Evolutionary conservation across 1,140 invertebrate genomes (phyloP).

Genomic region (Penaeus chinensis): DNA sequence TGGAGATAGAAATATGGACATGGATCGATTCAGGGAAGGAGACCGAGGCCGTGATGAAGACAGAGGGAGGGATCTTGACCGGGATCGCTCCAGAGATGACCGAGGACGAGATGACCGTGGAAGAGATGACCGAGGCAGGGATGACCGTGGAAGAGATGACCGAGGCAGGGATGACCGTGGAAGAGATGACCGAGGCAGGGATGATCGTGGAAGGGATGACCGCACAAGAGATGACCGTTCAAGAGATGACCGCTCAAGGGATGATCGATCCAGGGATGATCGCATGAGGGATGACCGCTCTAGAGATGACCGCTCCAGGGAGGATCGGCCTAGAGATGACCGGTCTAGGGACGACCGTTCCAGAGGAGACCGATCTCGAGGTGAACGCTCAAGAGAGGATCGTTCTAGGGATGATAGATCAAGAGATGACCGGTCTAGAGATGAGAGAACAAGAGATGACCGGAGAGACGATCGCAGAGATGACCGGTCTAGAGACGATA

Average conservation of each 20-base stretch:
- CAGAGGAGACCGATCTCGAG: constrained; percentile 4
- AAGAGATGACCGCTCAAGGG: constrained; percentile 30
- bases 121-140: background rate
- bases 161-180: constrained; percentile 9
- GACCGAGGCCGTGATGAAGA: constrained; percentile 36
- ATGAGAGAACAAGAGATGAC: constrained; percentile 33
- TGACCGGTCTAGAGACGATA: constrained; percentile 19
- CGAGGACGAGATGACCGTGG: background rate
- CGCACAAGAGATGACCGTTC: constrained; percentile 24
- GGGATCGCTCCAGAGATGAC: background rate
- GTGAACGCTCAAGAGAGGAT: constrained; percentile 5
- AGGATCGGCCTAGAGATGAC: constrained; percentile 12
- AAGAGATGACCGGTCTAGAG: constrained; percentile 21
- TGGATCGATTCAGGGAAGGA: constrained; percentile 39
- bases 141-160: constrained; percentile 17
- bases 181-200: background rate
- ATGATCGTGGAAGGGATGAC: constrained; percentile 29
- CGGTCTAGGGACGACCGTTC: background rate
- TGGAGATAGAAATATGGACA: constrained; percentile 10
- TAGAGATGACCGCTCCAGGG: background rate
- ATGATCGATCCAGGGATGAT: constrained; percentile 41
- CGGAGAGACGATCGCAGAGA: constrained; percentile 17
- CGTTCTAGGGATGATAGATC: background rate
- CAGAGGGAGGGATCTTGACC: constrained; percentile 23
- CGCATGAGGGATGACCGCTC: constrained; percentile 14